Evolutionary conservation across 2,113 vertebrate genomes (phyloP), one percentile per base, ranked within the genome.

Genomic region (Xenotilapia flavipinnis): DNA sequence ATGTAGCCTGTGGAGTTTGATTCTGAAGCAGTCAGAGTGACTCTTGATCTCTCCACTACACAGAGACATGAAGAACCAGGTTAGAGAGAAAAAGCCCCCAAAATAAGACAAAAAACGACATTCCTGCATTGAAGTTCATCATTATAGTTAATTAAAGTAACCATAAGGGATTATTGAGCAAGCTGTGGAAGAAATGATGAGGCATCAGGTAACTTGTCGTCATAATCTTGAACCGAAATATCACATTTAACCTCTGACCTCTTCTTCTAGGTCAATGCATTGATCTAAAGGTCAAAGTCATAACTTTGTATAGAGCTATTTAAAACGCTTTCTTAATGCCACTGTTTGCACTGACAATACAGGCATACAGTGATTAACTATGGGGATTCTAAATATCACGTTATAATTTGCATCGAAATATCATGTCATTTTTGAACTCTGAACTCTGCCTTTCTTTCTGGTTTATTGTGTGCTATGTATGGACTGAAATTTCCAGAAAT

Each of bases 1-100:
- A 99, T 98, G 95, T 98, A 99, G 86, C 99, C 98, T 4, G 98
- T 96, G 36, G 97, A 92, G 94, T 99, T 98, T 45, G 96, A 95
- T 58, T 95, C 95, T 3, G 96, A 92, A 2, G 97, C 96, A 1
- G 97, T 97, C 91, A 99, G 96, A 90, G 97, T 96, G 65, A 99
- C 98, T 95, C 98, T 96, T 12, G 98, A 99, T 93, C 97, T 96
- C 94, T 99, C 98, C 95, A 99, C 98, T 99, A 80, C n/a, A 65
- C 36, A 83, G 28, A 83, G 81, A 81, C 60, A 91, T 1, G 90
- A 2, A 85, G 3, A 58, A 19, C 13, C 0, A 6, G 42, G 11
- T 54, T 17, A 51, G 10, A 10, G 10, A 60, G 17, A 31, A 12
- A 45, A 51, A 8, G 15, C 3, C 5, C 19, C 23, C 7, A 13